Evolutionary conservation across 2,113 vertebrate species (phyloP).

Genomic region (Campylomormyrus numenius): DNA sequence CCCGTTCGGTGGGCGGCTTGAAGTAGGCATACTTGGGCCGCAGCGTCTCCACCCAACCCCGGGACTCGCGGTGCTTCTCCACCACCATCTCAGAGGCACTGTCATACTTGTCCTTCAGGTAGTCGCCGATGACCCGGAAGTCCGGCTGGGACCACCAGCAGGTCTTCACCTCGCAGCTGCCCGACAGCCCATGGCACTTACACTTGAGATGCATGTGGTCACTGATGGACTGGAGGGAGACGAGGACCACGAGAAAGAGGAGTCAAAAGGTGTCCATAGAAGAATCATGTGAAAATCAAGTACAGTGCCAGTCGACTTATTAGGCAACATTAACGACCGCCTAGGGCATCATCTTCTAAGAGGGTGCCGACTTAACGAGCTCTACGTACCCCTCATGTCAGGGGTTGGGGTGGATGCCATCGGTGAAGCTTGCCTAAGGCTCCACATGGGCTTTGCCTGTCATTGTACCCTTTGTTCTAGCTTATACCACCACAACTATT

Average conservation of each 20-base stretch:
- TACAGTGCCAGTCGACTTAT: not conserved
- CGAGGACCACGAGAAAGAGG: not conserved
- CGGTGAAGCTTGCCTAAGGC: not conserved
- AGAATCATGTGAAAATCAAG: not conserved
- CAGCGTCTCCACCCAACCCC: constrained; percentile 95
- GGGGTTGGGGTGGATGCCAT: not conserved
- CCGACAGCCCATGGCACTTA: constrained; percentile 91
- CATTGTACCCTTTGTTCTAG: not conserved
- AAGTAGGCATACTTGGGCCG: constrained; percentile 92
- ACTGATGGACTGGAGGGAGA: constrained; percentile 76
- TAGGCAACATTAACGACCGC: not conserved
- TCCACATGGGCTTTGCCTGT: not conserved
- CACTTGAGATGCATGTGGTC: constrained; percentile 98
- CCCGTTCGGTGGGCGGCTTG: constrained; percentile 89
- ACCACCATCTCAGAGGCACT: constrained; percentile 98
- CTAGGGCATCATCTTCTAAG: not conserved
- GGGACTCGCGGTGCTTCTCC: constrained; percentile 91
- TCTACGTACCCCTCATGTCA: not conserved
- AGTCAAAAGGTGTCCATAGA: not conserved
- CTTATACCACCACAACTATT: not conserved
- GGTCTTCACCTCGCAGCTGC: constrained; percentile 98
- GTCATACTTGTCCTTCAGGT: constrained; percentile 97
- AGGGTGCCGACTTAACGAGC: not conserved
- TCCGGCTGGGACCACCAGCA: constrained; percentile 98
- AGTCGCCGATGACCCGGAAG: constrained; percentile 89